phyloP scores from a whole-genome alignment of 2,113 vertebrate species.

The Nycticorax nycticorax region DNA sequence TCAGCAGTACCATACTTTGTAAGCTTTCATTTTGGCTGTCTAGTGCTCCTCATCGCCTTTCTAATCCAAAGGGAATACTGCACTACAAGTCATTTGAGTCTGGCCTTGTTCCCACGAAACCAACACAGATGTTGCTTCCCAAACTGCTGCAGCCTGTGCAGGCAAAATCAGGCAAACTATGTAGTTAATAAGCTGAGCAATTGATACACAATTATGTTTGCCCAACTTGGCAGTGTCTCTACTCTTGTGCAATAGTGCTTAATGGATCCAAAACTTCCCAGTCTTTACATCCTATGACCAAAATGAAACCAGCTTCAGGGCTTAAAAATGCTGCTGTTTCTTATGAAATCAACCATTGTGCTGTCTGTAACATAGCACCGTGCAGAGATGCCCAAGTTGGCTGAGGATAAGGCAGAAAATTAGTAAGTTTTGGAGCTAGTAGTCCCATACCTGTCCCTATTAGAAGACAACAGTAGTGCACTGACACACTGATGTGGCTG shows the following conservation, averaged over 20 bases:
- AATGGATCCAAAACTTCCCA: not conserved
- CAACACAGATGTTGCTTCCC: not conserved
- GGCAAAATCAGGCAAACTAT: slow-evolving; percentile 23
- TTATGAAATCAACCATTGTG: not conserved
- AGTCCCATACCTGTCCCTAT: not conserved
- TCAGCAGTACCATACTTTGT: not conserved
- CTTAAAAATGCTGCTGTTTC: not conserved
- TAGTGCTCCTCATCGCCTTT: not conserved
- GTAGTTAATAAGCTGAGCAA: not conserved
- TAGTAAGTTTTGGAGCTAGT: not conserved
- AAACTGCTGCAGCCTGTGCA: slow-evolving; percentile 33
- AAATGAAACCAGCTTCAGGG: not conserved
- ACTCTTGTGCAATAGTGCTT: slow-evolving; percentile 34
- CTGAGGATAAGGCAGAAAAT: not conserved
- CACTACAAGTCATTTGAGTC: not conserved
- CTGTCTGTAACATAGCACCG: not conserved
- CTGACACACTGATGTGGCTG: not conserved
- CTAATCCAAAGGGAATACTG: not conserved
- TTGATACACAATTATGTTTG: slow-evolving; percentile 3
- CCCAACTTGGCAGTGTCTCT: slow-evolving; percentile 42
- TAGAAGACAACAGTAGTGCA: not conserved
- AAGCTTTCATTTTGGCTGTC: not conserved
- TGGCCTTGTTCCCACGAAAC: not conserved
- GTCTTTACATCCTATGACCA: not conserved
- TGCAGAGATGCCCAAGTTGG: not conserved